phyloP scores from a whole-genome alignment of 2,797 vertebrate species.

The Anniella stebbinsi region DNA sequence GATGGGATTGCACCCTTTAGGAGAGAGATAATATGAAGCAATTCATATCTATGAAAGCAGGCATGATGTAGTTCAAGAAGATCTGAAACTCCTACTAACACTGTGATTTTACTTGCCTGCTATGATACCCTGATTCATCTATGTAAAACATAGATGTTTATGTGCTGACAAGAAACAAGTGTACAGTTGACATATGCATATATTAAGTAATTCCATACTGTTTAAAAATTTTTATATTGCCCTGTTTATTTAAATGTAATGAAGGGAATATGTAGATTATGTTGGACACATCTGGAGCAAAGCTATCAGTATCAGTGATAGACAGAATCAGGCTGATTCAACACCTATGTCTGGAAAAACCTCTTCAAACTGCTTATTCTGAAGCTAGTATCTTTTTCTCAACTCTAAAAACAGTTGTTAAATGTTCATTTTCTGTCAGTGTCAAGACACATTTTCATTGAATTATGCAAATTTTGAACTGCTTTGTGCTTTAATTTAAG shows the following conservation, averaged over 20 bases:
- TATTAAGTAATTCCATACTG: slow-evolving; percentile 15
- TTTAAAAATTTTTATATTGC: slow-evolving; percentile 35
- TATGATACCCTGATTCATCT: neutral
- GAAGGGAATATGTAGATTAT: slow-evolving; percentile 35
- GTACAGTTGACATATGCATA: neutral
- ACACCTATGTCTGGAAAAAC: slow-evolving; percentile 48
- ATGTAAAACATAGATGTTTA: neutral
- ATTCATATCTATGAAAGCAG: neutral
- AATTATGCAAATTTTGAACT: slow-evolving; percentile 51
- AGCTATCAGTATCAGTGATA: slow-evolving; percentile 52
- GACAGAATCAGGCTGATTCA: slow-evolving; percentile 75
- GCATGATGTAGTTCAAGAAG: neutral
- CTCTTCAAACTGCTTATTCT: slow-evolving; percentile 67
- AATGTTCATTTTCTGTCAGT: slow-evolving; percentile 65
- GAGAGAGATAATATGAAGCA: neutral
- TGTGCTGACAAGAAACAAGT: neutral
- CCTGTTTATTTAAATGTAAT: slow-evolving; percentile 48
- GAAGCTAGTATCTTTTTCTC: slow-evolving; percentile 49
- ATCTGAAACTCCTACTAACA: neutral
- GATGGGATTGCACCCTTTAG: neutral
- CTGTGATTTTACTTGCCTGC: neutral
- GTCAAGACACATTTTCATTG: slow-evolving; percentile 40
- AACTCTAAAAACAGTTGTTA: slow-evolving; percentile 59
- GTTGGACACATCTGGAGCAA: slow-evolving; percentile 58
- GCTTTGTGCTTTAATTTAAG: slow-evolving; percentile 26